Percentiles rank a stretch among this genome's conserved stretches.
phyloP scores from a whole-genome alignment of 35 echinoderm and acorn worm genomes.

The Heliocidaris erythrogramma region DNA sequence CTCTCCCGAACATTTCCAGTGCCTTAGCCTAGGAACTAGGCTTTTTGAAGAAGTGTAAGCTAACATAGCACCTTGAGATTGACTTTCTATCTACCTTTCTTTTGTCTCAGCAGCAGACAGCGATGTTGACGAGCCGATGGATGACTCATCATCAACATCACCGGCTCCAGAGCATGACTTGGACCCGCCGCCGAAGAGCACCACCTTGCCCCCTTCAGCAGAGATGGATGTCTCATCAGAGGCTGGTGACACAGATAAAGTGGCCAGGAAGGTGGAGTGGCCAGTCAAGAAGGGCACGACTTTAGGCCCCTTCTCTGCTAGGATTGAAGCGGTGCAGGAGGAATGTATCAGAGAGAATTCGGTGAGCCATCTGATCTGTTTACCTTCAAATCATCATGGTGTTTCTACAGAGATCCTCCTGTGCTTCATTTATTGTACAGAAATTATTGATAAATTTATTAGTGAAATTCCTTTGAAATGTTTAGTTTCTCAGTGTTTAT shows the following conservation, averaged over 20 bases:
- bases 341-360: conserved; percentile 23
- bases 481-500: no score
- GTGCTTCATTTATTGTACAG: no score
- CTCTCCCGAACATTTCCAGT: no score
- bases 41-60: neutral
- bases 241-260: neutral
- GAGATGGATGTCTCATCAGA: conserved; percentile 2
- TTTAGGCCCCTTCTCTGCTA: conserved; percentile 11
- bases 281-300: conserved; percentile 6
- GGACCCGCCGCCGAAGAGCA: neutral
- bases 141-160: neutral
- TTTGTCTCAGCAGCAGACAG: conserved; percentile 20
- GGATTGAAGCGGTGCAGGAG: neutral
- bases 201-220: neutral
- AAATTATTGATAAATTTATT: no score
- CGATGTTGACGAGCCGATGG: conserved; percentile 1
- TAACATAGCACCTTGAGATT: neutral
- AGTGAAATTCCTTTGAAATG: no score
- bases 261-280: neutral
- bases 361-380: neutral
- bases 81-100: neutral
- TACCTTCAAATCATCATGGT: neutral
- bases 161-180: neutral
- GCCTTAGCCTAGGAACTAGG: no score
- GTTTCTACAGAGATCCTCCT: no score